Evolutionary conservation across 2,797 vertebrate genomes (phyloP).

Genomic region (Poecile montanus): DNA sequence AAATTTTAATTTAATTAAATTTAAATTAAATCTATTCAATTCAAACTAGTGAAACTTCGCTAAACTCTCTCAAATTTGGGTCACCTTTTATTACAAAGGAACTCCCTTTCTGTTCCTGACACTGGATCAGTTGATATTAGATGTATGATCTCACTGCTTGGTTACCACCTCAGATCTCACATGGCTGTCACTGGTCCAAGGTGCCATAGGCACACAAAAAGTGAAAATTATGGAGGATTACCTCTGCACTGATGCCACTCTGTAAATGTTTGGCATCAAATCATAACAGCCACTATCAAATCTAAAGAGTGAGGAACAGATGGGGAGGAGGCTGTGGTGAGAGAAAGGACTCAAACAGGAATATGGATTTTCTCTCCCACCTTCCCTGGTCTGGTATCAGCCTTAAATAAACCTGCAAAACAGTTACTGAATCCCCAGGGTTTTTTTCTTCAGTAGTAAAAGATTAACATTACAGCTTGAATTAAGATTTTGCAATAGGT

Average conservation of each 20-base stretch:
- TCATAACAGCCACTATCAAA: neutral
- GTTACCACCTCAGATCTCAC: neutral
- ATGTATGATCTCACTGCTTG: neutral
- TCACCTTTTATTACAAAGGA: neutral
- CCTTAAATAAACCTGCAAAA: neutral
- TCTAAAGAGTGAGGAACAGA: slow-evolving; percentile 20
- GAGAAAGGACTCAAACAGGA: neutral
- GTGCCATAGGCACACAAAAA: neutral
- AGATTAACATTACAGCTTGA: neutral
- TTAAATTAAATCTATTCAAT: too few species aligned
- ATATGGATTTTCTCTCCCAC: neutral
- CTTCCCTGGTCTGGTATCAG: neutral
- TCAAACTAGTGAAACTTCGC: neutral
- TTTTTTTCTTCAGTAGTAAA: neutral
- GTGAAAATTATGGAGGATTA: neutral
- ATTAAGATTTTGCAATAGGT: neutral
- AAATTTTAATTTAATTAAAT: neutral
- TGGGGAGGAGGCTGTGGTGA: neutral
- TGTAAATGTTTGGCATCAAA: neutral
- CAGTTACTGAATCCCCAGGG: neutral
- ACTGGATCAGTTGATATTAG: neutral
- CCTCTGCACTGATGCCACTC: neutral
- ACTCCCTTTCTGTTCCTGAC: neutral
- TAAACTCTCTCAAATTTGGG: neutral
- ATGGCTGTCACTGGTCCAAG: neutral